Conservation (phyloP, 2,113 vertebrate genomes). For the Genyomyrus donnyi region DNA sequence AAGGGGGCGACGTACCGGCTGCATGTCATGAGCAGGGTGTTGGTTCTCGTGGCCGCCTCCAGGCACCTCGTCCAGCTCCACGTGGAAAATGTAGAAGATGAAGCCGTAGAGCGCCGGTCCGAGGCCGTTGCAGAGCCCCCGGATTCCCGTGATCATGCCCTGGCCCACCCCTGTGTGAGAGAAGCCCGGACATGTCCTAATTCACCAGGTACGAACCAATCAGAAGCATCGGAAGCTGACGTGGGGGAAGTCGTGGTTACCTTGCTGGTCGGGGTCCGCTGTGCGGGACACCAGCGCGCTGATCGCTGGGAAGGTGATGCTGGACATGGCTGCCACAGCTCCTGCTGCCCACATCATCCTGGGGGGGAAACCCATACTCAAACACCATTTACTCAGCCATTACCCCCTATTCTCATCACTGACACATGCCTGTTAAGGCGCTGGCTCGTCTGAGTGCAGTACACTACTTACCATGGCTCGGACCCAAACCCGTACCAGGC, state of each 20-base stretch:
- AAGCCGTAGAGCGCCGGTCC: conserved; percentile 81
- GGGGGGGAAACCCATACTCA: neutral
- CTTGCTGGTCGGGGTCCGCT: conserved; percentile 78
- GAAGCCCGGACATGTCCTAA: neutral
- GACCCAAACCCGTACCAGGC: conserved; percentile 83
- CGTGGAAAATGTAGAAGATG: conserved; percentile 84
- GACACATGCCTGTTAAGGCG: neutral
- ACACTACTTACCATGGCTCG: conserved; percentile 68
- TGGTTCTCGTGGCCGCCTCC: conserved; percentile 47
- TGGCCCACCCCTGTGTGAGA: conserved; percentile 70
- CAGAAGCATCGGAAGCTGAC: neutral
- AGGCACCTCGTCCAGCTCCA: conserved; percentile 72
- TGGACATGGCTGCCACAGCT: conserved; percentile 79
- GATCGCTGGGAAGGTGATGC: conserved; percentile 78
- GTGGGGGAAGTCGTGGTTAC: conserved; percentile 36
- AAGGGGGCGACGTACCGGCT: conserved; percentile 26
- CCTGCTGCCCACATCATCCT: conserved; percentile 91
- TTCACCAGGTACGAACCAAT: neutral
- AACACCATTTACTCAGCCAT: neutral
- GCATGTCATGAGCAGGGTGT: conserved; percentile 51
- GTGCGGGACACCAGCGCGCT: conserved; percentile 76
- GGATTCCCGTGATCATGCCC: conserved; percentile 81
- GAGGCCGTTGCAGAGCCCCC: conserved; percentile 78
- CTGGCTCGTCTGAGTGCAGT: neutral
- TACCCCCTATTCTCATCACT: neutral